phyloP scores from a whole-genome alignment of 2,888 invertebrate genomes.

The Gastrophysa polygoni region DNA sequence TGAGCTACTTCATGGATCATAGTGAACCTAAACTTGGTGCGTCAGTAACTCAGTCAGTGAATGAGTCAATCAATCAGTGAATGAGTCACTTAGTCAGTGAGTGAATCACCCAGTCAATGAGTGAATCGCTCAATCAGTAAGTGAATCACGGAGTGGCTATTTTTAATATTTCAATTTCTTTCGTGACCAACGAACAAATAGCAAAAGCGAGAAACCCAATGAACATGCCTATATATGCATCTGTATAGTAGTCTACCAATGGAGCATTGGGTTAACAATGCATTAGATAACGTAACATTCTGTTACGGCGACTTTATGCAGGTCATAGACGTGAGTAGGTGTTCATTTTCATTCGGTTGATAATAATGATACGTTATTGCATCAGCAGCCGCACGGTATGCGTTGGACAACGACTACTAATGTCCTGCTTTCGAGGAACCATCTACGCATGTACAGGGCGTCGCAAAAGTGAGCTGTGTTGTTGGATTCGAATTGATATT shows the following conservation, averaged over 20 bases:
- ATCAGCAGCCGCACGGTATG: not conserved
- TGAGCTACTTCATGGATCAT: too few relatives aligned
- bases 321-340: slow-evolving; percentile 42
- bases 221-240: not conserved
- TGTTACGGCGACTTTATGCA: slow-evolving; percentile 20
- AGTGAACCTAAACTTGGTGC: too few relatives aligned
- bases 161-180: too few relatives aligned
- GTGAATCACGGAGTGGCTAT: too few relatives aligned
- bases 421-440: not conserved
- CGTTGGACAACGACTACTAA: not conserved
- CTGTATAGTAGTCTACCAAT: not conserved
- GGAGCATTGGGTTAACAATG: slow-evolving; percentile 23
- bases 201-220: not conserved
- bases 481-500: too few relatives aligned
- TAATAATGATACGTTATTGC: slow-evolving; percentile 1
- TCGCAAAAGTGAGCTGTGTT: not conserved
- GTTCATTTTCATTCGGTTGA: slow-evolving; percentile 19
- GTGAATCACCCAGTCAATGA: too few relatives aligned
- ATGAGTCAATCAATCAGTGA: too few relatives aligned
- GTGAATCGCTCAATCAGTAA: too few relatives aligned
- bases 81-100: too few relatives aligned
- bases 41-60: too few relatives aligned
- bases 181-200: too few relatives aligned
- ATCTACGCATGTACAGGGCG: not conserved
- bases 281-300: slow-evolving; percentile 21